Percentiles rank a stretch among this genome's conserved stretches.
Conservation (phyloP, 2,113 vertebrate genomes). For the Galemys pyrenaicus region DNA sequence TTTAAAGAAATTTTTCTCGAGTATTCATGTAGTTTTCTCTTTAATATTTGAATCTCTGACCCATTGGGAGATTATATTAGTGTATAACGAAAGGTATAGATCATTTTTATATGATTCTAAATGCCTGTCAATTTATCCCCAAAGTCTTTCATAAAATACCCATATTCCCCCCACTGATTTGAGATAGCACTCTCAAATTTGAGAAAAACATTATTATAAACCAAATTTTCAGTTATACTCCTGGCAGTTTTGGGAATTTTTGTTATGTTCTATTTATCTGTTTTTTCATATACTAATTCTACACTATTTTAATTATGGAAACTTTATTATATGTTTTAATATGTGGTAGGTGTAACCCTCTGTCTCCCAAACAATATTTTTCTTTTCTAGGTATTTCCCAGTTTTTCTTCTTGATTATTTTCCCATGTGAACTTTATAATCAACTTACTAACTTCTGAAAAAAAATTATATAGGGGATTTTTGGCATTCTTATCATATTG, state of each 20-base stretch:
- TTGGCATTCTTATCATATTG: not conserved
- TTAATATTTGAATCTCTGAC: not conserved
- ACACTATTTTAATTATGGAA: not conserved
- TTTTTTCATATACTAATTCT: not conserved
- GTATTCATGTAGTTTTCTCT: not conserved
- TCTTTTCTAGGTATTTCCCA: not conserved
- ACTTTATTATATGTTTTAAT: not conserved
- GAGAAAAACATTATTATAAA: not conserved
- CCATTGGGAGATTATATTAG: not conserved
- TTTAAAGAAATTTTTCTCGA: not conserved
- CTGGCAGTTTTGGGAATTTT: not conserved
- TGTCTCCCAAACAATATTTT: not conserved
- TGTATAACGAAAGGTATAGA: not conserved
- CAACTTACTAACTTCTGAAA: not conserved
- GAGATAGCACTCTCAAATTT: not conserved
- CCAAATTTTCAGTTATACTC: not conserved
- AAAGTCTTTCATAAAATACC: not conserved
- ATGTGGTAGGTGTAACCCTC: not conserved
- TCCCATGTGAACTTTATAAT: conserved; percentile 22
- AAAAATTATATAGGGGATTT: not conserved
- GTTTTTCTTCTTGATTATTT: not conserved
- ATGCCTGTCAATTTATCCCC: not conserved
- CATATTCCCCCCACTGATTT: not conserved
- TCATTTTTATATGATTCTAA: not conserved
- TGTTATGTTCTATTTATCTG: not conserved